phyloP scores from a whole-genome alignment of 2,113 vertebrate species.

The Alosa alosa region DNA sequence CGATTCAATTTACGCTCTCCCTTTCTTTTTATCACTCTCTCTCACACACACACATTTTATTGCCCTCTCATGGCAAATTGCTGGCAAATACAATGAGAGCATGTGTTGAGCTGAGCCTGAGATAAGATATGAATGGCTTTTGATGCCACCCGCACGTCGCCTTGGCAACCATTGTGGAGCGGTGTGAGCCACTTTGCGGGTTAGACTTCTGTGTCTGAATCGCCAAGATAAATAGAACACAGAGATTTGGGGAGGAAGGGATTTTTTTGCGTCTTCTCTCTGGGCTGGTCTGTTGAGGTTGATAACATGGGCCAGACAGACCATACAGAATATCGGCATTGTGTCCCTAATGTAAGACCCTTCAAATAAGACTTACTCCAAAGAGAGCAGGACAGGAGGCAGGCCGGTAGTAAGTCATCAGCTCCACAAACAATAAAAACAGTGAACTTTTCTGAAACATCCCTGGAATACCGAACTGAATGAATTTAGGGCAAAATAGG shows the following conservation, averaged over 20 bases:
- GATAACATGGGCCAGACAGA: background rate
- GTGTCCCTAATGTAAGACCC: background rate
- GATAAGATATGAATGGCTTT: conserved; percentile 28
- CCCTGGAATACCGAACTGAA: no score
- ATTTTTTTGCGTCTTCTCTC: background rate
- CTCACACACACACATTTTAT: background rate
- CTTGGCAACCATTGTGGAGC: background rate
- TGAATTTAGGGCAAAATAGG: no score
- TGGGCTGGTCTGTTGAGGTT: background rate
- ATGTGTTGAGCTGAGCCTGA: background rate
- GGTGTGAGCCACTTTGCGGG: background rate
- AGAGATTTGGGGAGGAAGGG: background rate
- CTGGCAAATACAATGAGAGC: background rate
- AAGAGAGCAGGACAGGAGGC: no score
- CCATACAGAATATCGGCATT: no score
- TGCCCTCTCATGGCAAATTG: background rate
- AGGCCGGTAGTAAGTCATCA: no score
- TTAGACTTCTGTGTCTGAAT: background rate
- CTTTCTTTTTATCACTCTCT: background rate
- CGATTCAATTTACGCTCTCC: background rate
- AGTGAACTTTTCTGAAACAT: background rate
- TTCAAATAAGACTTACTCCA: background rate
- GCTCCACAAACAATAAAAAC: no score
- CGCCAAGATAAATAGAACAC: background rate
- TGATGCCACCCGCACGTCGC: conserved; percentile 3